Evolutionary conservation across 1,140 invertebrate species (phyloP), one percentile per base, ranked within the genome.

Genomic region (Maconellicoccus hirsutus): DNA sequence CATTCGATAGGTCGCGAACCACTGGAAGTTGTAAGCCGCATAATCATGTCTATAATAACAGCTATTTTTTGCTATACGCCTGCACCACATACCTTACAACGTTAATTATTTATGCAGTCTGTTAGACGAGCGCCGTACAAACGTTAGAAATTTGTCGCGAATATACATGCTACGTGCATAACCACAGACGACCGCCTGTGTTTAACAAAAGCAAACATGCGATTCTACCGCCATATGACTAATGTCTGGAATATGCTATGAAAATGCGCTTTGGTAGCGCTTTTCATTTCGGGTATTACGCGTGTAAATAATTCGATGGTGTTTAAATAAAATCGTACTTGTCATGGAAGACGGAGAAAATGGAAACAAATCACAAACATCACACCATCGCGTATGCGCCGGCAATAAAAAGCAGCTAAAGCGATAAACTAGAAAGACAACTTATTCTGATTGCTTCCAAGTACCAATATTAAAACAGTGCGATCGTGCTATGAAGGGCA

Each of bases 361-460:
- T n/a, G 33, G 14, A 52, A 52, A 52, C 42, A 52, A 52, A 52
- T 52, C 42, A 52, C 42, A 52, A 52, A 52, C n/a, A 52, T 52
- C 42, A 52, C 42, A 52, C 42, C 42, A 52, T 52, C 42, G 42
- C 16, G 12, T 33, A 33, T 33, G 12, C 12, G 12, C 42, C 42
- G 42, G 42, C n/a, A 52, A 52, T 52, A 52, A 52, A n/a, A 52
- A 52, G 42, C 29, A 52, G 61, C 61, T 26, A 66, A 23, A 66
- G 25, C 61, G 25, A 66, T 66, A 66, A 66, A 66, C 22, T 66
- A 23, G 25, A 26, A 66, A 26, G 61, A 66, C 61, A 66, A 25
- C 61, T 66, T 66, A 66, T 66, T 66, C 42, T 59, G 25, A 66
- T 66, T 4, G 61, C 25, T 66, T 66, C 61, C 61, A 66, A 66